Conservation (phyloP, 2,888 invertebrate species). For the Abrostola tripartita region DNA sequence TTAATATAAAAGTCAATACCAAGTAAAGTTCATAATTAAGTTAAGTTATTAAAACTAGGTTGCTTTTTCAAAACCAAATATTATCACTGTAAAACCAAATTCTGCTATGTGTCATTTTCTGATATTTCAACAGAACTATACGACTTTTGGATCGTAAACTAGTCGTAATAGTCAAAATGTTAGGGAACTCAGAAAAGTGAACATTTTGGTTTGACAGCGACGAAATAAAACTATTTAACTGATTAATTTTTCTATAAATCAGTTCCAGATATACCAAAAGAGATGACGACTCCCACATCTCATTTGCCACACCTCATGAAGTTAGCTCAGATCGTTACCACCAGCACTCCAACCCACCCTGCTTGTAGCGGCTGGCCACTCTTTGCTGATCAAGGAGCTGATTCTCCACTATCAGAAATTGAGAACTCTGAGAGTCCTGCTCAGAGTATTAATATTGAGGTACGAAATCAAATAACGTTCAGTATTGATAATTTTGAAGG, state of each 20-base stretch:
- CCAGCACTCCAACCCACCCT: conserved; percentile 82
- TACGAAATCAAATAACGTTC: conserved; percentile 34
- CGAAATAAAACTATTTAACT: too few species aligned
- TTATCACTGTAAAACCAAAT: too few species aligned
- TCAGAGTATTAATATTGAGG: conserved; percentile 74
- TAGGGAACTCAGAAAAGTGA: too few species aligned
- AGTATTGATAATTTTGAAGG: background rate
- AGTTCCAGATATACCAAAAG: conserved; percentile 67
- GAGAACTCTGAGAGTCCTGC: conserved; percentile 79
- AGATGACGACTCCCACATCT: conserved; percentile 80
- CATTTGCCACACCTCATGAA: conserved; percentile 73
- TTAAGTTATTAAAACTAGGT: background rate
- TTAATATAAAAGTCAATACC: background rate
- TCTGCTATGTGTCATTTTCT: too few species aligned
- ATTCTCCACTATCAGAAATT: conserved; percentile 84
- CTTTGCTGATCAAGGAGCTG: conserved; percentile 77
- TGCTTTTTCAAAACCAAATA: too few species aligned
- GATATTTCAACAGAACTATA: too few species aligned
- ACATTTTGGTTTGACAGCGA: too few species aligned
- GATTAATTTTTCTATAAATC: background rate
- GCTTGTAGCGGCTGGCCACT: conserved; percentile 73
- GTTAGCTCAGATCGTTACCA: conserved; percentile 74
- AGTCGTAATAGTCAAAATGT: too few species aligned
- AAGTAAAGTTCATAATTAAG: background rate
- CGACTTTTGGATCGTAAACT: too few species aligned